These are phyloP conservation scores for Trichogramma pretiosum DNA, from an alignment of 1,140 invertebrate genomes.

Conservation along the genomic window DNA sequence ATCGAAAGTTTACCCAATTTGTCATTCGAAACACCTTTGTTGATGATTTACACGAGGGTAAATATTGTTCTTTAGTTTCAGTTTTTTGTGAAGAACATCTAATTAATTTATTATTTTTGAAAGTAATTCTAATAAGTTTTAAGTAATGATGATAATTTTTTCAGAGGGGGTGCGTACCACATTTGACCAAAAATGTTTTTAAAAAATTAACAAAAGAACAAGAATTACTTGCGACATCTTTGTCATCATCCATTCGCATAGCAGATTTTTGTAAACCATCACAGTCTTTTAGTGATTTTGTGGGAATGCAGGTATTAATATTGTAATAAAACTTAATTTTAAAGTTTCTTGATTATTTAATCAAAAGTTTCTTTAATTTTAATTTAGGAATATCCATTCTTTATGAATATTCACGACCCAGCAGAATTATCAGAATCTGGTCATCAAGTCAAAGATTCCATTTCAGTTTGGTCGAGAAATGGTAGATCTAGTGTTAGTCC, in stretches of 20 bases:
- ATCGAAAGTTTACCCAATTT: conserved; percentile 39
- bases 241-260: conserved; percentile 50
- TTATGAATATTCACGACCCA: conserved; percentile 59
- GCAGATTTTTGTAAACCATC: conserved; percentile 45
- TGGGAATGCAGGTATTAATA: conserved; percentile 44
- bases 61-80: too few relatives aligned
- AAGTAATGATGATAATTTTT: too few relatives aligned
- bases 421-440: conserved; percentile 51
- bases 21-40: conserved; percentile 45
- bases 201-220: conserved; percentile 45
- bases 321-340: neutral
- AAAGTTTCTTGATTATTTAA: neutral
- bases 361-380: conserved; percentile 5
- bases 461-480: conserved; percentile 63
- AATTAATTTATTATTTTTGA: neutral
- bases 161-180: conserved; percentile 55
- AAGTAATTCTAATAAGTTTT: too few relatives aligned
- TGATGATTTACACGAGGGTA: conserved; percentile 50
- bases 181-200: conserved; percentile 58
- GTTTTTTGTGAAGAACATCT: neutral
- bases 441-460: conserved; percentile 55
- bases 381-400: conserved; percentile 50
- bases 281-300: conserved; percentile 48
- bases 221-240: conserved; percentile 49
- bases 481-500: conserved; percentile 59